Evolutionary conservation across 2,113 vertebrate species (phyloP).

Genomic region (Apodemus speciosus): DNA sequence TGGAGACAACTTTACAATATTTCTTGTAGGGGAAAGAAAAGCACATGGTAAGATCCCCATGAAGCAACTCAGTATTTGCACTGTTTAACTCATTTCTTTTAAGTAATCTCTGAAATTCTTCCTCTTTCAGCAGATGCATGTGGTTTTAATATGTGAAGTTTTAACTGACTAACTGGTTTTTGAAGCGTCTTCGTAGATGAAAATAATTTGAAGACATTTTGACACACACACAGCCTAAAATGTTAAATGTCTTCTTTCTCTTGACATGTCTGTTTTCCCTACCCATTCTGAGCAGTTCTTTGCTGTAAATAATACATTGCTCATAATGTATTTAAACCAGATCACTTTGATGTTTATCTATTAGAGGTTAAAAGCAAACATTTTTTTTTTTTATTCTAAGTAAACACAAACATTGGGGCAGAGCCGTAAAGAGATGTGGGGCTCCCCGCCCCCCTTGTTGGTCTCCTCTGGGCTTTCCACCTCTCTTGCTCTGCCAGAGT

Average conservation of each 20-base stretch:
- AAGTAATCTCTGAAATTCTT: conserved; percentile 68
- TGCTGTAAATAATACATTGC: conserved; percentile 41
- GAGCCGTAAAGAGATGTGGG: background rate
- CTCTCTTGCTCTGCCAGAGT: background rate
- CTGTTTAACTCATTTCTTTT: conserved; percentile 82
- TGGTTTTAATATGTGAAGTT: conserved; percentile 83
- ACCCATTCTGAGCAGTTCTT: background rate
- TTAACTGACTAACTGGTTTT: conserved; percentile 66
- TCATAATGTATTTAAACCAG: conserved; percentile 55
- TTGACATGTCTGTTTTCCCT: conserved; percentile 46
- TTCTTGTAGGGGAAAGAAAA: conserved; percentile 68
- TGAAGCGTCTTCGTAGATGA: conserved; percentile 67
- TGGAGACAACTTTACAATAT: conserved; percentile 82
- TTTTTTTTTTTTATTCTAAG: conserved; percentile 14
- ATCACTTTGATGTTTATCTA: conserved; percentile 16
- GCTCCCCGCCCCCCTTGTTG: background rate
- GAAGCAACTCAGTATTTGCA: conserved; percentile 81
- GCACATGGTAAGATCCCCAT: conserved; percentile 79
- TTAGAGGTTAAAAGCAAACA: background rate
- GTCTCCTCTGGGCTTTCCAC: background rate
- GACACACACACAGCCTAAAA: background rate
- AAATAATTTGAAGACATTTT: conserved; percentile 73
- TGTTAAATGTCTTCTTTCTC: conserved; percentile 30
- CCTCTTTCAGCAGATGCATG: conserved; percentile 63
- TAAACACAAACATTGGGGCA: background rate